phyloP scores from a whole-genome alignment of 1,140 invertebrate genomes.

The Drosophila lini region DNA sequence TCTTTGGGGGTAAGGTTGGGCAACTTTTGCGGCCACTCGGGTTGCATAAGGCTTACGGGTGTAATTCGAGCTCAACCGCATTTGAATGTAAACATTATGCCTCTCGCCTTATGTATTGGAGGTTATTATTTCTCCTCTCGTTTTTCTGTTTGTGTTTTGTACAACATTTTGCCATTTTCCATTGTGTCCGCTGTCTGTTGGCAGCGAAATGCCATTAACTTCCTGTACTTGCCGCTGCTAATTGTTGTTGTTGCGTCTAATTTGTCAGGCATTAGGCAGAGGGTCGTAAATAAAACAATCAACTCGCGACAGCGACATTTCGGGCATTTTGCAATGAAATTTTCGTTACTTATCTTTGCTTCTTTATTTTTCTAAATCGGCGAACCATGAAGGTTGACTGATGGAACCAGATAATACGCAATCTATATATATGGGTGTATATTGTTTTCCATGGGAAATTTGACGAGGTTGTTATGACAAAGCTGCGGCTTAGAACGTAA shows the following conservation, averaged over 20 bases:
- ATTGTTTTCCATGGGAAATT: constrained; percentile 19
- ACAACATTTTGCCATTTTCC: constrained; percentile 40
- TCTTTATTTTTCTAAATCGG: constrained; percentile 16
- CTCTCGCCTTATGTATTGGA: constrained; percentile 41
- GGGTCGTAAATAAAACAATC: constrained; percentile 81
- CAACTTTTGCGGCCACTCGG: constrained; percentile 39
- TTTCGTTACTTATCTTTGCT: constrained; percentile 22
- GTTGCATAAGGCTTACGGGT: constrained; percentile 39
- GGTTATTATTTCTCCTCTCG: constrained; percentile 48
- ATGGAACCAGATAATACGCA: constrained; percentile 16
- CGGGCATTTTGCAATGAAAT: constrained; percentile 56
- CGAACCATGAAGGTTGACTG: constrained; percentile 39
- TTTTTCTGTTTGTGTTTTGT: constrained; percentile 12
- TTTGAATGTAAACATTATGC: constrained; percentile 53
- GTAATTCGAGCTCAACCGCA: constrained; percentile 52
- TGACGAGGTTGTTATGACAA: not conserved
- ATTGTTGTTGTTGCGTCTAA: constrained; percentile 61
- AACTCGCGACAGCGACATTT: constrained; percentile 73
- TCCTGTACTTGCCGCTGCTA: constrained; percentile 59
- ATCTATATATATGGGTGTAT: constrained; percentile 17
- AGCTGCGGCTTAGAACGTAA: constrained; percentile 4
- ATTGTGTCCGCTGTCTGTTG: constrained; percentile 28
- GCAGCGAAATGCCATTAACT: constrained; percentile 69
- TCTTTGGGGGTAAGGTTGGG: constrained; percentile 21
- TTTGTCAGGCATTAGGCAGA: constrained; percentile 78